Evolutionary conservation across 1,140 invertebrate species (phyloP), one percentile per base, ranked within the genome.

Genomic region (Drosophila saltans): DNA sequence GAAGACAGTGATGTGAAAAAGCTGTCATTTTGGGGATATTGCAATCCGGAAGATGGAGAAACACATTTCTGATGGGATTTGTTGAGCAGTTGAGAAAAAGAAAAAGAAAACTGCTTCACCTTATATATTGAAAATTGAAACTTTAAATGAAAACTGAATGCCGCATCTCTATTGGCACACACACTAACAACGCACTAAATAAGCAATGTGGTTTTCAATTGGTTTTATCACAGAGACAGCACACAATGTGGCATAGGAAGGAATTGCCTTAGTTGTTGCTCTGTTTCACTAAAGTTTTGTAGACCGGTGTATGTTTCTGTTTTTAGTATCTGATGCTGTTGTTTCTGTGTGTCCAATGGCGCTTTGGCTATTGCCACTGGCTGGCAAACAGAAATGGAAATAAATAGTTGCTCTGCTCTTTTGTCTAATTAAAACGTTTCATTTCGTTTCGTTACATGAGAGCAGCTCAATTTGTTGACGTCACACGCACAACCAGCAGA

Each of bases 341-440:
- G 67, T 36, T 30, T 30, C 33, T 36, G 52, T 57, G 39, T 41
- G 36, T 62, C 75, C 78, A 66, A 75, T 63, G 74, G 75, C 68
- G 41, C 62, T 63, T 74, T 60, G 39, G 66, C 69, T 64, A 36
- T 60, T 69, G 65, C 55, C 48, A 41, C 43, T 63, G 65, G 63
- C 68, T 57, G 33, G 61, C 57, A 67, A 74, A 66, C 61, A 66
- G 67, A 82, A 86, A 86, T 86, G 83, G 80, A 86, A 86, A 86
- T 88, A 86, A 86, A 86, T 86, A 88, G 83, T 86, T 83, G 80
- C 83, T 71, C 65, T 89, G 83, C 83, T 88, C 83, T 80, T 88
- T 86, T 80, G 69, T 88, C 83, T 88, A 86, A 86, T 86, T 86
- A 86, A 86, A 86, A 86, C 76, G 80, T 78, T 85, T 77, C 83